A percentile compares a stretch with the other conserved stretches of the same genome.
Evolutionary conservation across 2,888 invertebrate species (phyloP).

Genomic region (Seira musarum): DNA sequence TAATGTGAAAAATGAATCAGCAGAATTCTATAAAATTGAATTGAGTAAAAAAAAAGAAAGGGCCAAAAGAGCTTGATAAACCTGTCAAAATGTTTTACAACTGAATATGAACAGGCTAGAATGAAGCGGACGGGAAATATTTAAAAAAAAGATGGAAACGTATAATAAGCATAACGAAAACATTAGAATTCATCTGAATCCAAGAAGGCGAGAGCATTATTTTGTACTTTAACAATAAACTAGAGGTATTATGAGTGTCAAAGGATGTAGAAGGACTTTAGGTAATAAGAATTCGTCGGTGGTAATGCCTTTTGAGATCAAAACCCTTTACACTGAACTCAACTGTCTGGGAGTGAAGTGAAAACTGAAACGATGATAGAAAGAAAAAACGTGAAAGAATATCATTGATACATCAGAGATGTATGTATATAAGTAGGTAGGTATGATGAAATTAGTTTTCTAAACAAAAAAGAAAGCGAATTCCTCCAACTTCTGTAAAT

Average conservation of each 20-base stretch:
- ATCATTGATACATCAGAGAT: neutral
- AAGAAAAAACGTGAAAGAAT: too few species aligned
- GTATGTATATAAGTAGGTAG: neutral
- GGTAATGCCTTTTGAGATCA: too few species aligned
- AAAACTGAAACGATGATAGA: neutral
- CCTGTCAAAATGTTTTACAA: conserved; percentile 34
- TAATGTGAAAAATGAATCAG: conserved; percentile 16
- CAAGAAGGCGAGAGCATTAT: neutral
- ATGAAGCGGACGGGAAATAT: conserved; percentile 9
- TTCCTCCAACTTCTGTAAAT: conserved; percentile 14
- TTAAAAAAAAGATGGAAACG: conserved; percentile 5
- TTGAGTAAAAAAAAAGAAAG: conserved; percentile 12
- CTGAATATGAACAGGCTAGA: neutral
- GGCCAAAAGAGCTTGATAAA: conserved; percentile 45
- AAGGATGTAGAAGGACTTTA: too few species aligned
- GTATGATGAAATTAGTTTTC: conserved; percentile 2
- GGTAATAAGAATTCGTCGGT: too few species aligned
- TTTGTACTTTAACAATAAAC: conserved; percentile 4
- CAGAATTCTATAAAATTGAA: conserved; percentile 19
- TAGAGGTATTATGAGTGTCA: neutral
- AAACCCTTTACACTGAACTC: neutral
- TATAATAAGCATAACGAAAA: conserved; percentile 21
- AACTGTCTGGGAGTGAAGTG: neutral
- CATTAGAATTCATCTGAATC: conserved; percentile 47
- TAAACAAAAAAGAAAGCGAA: neutral